A percentile compares a stretch with the other conserved stretches of the same genome.
Evolutionary conservation across 2,797 vertebrate genomes (phyloP).

Genomic region (Xiphophorus birchmanni): DNA sequence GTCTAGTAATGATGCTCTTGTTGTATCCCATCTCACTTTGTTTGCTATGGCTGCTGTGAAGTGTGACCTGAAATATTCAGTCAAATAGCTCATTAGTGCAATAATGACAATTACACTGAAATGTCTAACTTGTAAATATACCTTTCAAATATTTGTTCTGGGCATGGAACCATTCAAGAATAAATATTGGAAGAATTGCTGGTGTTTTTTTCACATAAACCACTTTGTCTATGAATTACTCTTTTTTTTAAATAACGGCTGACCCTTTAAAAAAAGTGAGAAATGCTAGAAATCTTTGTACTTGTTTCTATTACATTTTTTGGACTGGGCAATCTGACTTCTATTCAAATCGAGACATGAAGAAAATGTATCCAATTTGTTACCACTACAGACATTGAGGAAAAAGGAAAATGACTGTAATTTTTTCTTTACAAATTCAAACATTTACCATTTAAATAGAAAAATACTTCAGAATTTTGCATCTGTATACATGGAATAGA

Average conservation of each 20-base stretch:
- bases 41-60: slow-evolving; percentile 9
- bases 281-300: neutral
- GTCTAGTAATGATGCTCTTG: slow-evolving; percentile 37
- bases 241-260: neutral
- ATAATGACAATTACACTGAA: neutral
- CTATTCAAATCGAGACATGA: neutral
- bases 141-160: neutral
- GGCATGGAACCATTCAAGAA: neutral
- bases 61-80: slow-evolving; percentile 12
- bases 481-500: neutral
- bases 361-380: neutral
- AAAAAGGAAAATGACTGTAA: neutral
- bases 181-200: neutral
- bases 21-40: slow-evolving; percentile 5
- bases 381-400: neutral
- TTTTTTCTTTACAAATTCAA: neutral
- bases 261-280: neutral
- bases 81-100: slow-evolving; percentile 2
- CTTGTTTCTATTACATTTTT: neutral
- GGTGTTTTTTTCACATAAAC: neutral
- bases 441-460: neutral
- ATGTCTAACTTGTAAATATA: neutral
- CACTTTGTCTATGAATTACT: neutral
- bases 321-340: neutral
- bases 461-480: neutral